Evolutionary conservation across 2,797 vertebrate species (phyloP), one percentile per base, ranked within the genome.

Genomic region (Malurus leucopterus): DNA sequence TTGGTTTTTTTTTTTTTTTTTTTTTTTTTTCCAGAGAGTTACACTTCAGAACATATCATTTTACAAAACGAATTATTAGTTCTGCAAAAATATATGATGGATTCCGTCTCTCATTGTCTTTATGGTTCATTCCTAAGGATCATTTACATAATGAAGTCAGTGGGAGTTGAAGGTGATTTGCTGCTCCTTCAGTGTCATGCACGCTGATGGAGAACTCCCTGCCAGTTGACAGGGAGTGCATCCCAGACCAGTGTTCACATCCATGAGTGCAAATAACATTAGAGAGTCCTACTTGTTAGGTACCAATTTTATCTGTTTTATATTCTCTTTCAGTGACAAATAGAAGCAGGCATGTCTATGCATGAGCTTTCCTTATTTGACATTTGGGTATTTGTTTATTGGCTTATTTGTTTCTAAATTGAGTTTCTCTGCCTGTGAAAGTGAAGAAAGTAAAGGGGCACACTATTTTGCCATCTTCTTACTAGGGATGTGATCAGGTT

Each of bases 191-290:
- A 0, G 23, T 44, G 44, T 61, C 20, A 3, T 20, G 41, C 20
- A 19, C 38, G 6, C 18, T 47, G 20, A 12, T 41, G 29, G 54
- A 63, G 70, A 77, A 38, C 40, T 69, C 32, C 19, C 12, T n/a
- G 15, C 10, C 29, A 27, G 0, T 70, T 59, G 51, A 53, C 68
- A 70, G 23, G 4, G n/a, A n/a, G 0, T 49, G 8, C 22, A 32
- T 68, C 67, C 41, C 20, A 10, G 51, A 30, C 17, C 13, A 11
- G 3, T 27, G 38, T 62, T 62, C 22, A n/a, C 13, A 55, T 62
- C 44, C n/a, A 7, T 59, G 15, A 55, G 15, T 27, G 5, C 24
- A 59, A 67, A 41, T 53, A 78, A 58, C 16, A 8, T 67, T 43
- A 53, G 21, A 46, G 21, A 70, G 6, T 72, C 36, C n/a, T 71